These are phyloP conservation scores for Procambarus clarkii DNA, from an alignment of 1,140 invertebrate genomes.

Conservation along the genomic window DNA sequence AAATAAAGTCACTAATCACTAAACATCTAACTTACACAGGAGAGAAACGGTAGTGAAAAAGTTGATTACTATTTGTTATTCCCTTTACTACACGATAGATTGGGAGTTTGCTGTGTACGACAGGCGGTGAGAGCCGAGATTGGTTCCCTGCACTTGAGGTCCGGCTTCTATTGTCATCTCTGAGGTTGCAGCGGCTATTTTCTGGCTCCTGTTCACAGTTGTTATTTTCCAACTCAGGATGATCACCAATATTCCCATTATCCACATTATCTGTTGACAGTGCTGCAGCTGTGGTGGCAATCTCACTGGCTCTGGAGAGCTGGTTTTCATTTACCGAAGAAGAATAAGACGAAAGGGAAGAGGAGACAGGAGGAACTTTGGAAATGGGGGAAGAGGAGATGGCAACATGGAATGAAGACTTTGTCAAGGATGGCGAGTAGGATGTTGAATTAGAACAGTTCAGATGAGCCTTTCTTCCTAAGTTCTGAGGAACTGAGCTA, in stretches of 20 bases:
- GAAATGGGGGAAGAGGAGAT: constrained; percentile 29
- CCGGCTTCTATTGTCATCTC: constrained; percentile 41
- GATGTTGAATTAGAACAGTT: constrained; percentile 11
- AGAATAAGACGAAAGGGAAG: constrained; percentile 29
- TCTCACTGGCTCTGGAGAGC: constrained; percentile 19
- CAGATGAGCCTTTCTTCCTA: constrained; percentile 29
- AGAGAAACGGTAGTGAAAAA: constrained; percentile 71
- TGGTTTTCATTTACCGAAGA: constrained; percentile 33
- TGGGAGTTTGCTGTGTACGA: constrained; percentile 53
- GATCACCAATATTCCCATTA: constrained; percentile 59
- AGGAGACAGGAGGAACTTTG: constrained; percentile 26
- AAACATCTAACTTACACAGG: constrained; percentile 70
- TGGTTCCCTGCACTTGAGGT: constrained; percentile 9
- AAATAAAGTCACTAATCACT: constrained; percentile 65
- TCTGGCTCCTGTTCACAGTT: constrained; percentile 48
- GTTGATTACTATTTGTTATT: constrained; percentile 69
- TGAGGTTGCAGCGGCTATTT: constrained; percentile 12
- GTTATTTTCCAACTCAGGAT: constrained; percentile 53
- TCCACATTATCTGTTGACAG: constrained; percentile 42
- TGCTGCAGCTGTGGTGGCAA: constrained; percentile 10
- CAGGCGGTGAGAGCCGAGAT: constrained; percentile 31
- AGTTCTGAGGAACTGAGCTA: constrained; percentile 34
- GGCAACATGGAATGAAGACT: constrained; percentile 7
- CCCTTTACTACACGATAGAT: constrained; percentile 66
- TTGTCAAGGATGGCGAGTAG: constrained; percentile 20